Percentiles rank a stretch among this genome's conserved stretches.
These are phyloP conservation scores for Drosophila borborema DNA, from an alignment of 2,888 invertebrate species.

Conservation along the genomic window DNA sequence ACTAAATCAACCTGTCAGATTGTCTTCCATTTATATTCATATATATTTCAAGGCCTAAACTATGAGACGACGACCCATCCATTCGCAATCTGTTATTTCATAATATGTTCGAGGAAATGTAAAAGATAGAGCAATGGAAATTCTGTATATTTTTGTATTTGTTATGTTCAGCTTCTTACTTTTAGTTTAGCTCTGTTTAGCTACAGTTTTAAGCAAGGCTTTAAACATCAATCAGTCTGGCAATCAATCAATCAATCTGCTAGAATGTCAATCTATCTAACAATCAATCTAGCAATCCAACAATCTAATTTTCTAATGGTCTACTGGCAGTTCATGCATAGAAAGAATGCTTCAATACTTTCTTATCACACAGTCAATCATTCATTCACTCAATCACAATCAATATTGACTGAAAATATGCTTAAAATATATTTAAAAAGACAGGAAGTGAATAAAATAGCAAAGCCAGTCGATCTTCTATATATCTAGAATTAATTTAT, in stretches of 20 bases:
- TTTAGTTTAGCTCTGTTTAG: too few relatives aligned
- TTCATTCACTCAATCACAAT: neutral
- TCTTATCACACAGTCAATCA: neutral
- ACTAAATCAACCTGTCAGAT: constrained; percentile 16
- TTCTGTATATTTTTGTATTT: too few relatives aligned
- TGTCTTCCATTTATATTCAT: neutral
- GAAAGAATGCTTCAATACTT: neutral
- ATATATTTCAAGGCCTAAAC: too few relatives aligned
- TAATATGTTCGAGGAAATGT: too few relatives aligned
- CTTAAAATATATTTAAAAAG: neutral
- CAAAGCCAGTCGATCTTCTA: neutral
- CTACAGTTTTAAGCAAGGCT: neutral
- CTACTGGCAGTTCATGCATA: neutral
- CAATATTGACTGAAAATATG: neutral
- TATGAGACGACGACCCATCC: too few relatives aligned
- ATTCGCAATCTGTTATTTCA: too few relatives aligned
- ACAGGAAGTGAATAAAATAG: neutral
- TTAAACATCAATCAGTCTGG: neutral
- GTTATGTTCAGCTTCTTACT: too few relatives aligned
- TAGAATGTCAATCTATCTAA: neutral
- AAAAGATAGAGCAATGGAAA: too few relatives aligned
- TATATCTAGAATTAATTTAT: neutral
- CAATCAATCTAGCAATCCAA: neutral
- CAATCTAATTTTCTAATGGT: neutral
- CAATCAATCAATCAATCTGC: neutral